Conservation (phyloP, 2,113 vertebrate genomes). For the Halichoeres trimaculatus region DNA sequence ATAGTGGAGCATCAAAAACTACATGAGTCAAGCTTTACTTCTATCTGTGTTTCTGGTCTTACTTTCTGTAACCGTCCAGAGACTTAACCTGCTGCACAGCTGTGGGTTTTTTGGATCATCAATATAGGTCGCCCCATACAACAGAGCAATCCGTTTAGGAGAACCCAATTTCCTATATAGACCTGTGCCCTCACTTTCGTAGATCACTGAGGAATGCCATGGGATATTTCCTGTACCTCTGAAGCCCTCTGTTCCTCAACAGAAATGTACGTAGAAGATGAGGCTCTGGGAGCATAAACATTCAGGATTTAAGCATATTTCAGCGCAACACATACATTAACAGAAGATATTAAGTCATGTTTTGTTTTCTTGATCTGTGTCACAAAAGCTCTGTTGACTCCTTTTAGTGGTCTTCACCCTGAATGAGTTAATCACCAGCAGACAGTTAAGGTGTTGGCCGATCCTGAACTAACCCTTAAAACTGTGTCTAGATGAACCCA, state of each 20-base stretch:
- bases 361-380: not conserved
- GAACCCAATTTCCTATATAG: conserved; percentile 61
- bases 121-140: conserved; percentile 28
- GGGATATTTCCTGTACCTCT: conserved; percentile 71
- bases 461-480: too few relatives aligned
- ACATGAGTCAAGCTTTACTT: not conserved
- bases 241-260: conserved; percentile 57
- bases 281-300: not conserved
- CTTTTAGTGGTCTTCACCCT: too few relatives aligned
- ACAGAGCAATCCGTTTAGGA: conserved; percentile 20
- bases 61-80: not conserved
- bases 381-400: not conserved
- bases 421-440: not conserved
- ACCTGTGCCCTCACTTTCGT: conserved; percentile 41
- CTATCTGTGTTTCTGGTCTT: conserved; percentile 21
- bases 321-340: not conserved
- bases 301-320: conserved; percentile 27
- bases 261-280: conserved; percentile 54
- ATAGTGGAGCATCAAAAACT: conserved; percentile 5
- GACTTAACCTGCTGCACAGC: not conserved
- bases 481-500: too few relatives aligned
- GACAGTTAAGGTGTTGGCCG: not conserved
- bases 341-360: not conserved
- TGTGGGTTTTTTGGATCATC: not conserved
- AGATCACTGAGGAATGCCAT: conserved; percentile 52